Conservation (phyloP, 2,797 vertebrate genomes). For the Eidolon dupreanum region DNA sequence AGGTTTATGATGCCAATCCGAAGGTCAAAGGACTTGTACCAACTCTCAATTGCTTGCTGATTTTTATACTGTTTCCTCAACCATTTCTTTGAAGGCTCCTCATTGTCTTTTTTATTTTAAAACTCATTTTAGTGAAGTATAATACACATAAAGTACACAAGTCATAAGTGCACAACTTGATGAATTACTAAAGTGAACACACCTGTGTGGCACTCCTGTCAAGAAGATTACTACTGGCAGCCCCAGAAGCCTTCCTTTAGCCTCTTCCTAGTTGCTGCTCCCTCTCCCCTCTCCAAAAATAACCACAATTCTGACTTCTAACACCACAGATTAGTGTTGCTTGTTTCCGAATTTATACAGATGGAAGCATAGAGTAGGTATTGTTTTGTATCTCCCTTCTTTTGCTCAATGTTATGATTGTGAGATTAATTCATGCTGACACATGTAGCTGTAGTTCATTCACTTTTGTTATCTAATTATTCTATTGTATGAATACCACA, state of each 20-base stretch:
- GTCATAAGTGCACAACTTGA: neutral
- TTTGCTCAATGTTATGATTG: neutral
- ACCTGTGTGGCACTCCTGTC: neutral
- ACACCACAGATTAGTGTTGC: neutral
- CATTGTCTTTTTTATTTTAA: neutral
- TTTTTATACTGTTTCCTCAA: conserved; percentile 3
- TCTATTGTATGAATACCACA: neutral
- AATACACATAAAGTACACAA: neutral
- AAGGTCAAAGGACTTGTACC: conserved; percentile 34
- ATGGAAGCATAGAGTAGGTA: neutral
- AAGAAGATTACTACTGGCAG: neutral
- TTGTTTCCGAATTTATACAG: conserved; percentile 21
- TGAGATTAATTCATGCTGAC: conserved; percentile 38
- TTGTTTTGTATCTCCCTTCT: conserved; percentile 8
- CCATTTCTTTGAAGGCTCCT: conserved; percentile 9
- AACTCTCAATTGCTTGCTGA: neutral
- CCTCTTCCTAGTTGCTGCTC: neutral
- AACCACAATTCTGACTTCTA: neutral
- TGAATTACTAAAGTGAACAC: neutral
- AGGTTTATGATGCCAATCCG: neutral
- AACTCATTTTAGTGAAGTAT: neutral
- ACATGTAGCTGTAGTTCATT: neutral
- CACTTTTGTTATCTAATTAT: neutral
- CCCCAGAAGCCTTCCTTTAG: neutral
- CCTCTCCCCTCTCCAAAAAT: neutral